Percentiles rank a stretch among this genome's conserved stretches.
These are phyloP conservation scores for Lathronympha strigana DNA, from an alignment of 2,888 invertebrate species.

Conservation along the genomic window DNA sequence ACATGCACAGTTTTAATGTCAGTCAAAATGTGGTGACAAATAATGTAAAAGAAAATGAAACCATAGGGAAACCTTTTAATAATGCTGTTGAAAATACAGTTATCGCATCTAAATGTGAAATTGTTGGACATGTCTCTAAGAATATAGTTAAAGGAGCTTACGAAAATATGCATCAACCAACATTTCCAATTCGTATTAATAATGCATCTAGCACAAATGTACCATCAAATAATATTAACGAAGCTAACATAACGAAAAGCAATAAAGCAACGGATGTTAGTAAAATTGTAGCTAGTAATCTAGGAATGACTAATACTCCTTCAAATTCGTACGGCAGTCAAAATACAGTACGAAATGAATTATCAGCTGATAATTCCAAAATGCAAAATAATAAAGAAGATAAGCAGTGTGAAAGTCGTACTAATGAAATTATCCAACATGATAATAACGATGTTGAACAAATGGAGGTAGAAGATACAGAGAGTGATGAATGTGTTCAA, in stretches of 20 bases:
- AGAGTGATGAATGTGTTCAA: conserved; percentile 43
- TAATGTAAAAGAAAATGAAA: too few relatives aligned
- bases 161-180: neutral
- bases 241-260: neutral
- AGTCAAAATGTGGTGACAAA: too few relatives aligned
- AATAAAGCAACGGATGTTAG: neutral
- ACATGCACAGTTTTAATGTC: too few relatives aligned
- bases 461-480: conserved; percentile 45
- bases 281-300: neutral
- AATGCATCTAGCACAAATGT: neutral
- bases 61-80: too few relatives aligned
- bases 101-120: neutral
- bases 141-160: neutral
- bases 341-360: neutral
- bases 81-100: neutral
- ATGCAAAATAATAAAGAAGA: neutral
- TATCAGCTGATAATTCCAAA: neutral
- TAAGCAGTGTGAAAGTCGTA: neutral
- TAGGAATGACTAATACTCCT: neutral
- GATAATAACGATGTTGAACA: conserved; percentile 28
- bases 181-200: neutral
- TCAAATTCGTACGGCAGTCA: neutral
- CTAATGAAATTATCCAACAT: conserved; percentile 16
- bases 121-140: neutral
- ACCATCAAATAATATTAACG: neutral